Percentiles rank a stretch among this genome's conserved stretches.
Conservation (phyloP, 2,888 invertebrate species). For the Meloe dianella region DNA sequence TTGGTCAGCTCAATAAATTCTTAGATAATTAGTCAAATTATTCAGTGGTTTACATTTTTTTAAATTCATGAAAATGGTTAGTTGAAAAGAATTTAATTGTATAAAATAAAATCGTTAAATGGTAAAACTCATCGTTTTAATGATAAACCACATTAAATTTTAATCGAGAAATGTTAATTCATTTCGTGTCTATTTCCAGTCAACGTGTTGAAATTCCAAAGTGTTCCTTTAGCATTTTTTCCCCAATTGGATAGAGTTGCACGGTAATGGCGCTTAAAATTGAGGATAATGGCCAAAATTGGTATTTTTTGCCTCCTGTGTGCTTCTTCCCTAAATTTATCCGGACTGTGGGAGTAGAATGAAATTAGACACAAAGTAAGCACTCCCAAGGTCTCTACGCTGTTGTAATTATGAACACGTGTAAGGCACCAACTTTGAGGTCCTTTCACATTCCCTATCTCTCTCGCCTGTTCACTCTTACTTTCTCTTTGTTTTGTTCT, state of each 20-base stretch:
- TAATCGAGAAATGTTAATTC: neutral
- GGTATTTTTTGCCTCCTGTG: neutral
- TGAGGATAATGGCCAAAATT: slow-evolving; percentile 1
- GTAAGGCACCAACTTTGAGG: neutral
- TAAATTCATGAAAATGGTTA: too few species aligned
- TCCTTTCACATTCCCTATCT: neutral
- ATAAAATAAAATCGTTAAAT: too few species aligned
- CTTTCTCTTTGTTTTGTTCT: neutral
- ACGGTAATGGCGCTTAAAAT: slow-evolving; percentile 9
- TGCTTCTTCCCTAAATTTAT: neutral
- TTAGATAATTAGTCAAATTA: too few species aligned
- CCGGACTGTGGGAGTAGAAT: slow-evolving; percentile 6
- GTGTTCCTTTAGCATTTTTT: neutral
- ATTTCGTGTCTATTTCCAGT: slow-evolving; percentile 5
- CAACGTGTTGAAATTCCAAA: slow-evolving; percentile 10
- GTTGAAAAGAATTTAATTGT: too few species aligned
- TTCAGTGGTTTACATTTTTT: too few species aligned
- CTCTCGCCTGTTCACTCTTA: too few species aligned
- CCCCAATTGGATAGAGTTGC: neutral
- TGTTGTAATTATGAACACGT: slow-evolving; percentile 4
- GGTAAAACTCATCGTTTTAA: neutral
- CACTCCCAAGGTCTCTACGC: slow-evolving; percentile 3
- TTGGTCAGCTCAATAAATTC: too few species aligned
- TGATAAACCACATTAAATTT: neutral
- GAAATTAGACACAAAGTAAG: slow-evolving; percentile 2